Conservation (phyloP, 64 coral and sea anemone genomes). For the Anthopleura sola region DNA sequence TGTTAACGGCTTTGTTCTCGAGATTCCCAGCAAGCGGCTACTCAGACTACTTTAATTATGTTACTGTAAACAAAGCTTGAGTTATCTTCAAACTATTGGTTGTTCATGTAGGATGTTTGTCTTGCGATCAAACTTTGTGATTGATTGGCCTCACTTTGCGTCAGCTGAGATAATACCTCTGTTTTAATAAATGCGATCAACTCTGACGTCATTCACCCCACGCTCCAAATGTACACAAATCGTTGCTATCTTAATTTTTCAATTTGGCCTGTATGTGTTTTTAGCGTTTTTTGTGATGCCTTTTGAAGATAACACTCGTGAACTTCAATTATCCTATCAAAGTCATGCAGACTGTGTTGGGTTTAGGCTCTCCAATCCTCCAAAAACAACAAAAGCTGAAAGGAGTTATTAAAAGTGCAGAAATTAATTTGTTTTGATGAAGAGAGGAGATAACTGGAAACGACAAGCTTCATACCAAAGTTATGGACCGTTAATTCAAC, state of each 20-base stretch:
- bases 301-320: not conserved
- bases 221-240: not conserved
- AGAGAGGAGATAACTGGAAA: not conserved
- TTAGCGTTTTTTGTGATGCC: not conserved
- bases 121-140: conserved; percentile 1
- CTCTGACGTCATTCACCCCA: not conserved
- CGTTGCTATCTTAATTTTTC: not conserved
- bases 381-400: not conserved
- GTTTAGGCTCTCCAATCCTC: not conserved
- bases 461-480: not conserved
- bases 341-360: not conserved
- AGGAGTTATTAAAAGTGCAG: not conserved
- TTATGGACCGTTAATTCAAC: not conserved
- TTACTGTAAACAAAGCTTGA: conserved; percentile 17
- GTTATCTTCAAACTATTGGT: conserved; percentile 9
- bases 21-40: not conserved
- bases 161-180: not conserved
- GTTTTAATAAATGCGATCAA: not conserved
- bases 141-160: not conserved
- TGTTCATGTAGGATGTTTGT: not conserved
- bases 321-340: not conserved
- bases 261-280: not conserved
- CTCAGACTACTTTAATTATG: conserved; percentile 21
- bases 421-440: not conserved
- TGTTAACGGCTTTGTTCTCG: conserved; percentile 25